phyloP scores from a whole-genome alignment of 1,140 invertebrate genomes.

The Atta colombica region DNA sequence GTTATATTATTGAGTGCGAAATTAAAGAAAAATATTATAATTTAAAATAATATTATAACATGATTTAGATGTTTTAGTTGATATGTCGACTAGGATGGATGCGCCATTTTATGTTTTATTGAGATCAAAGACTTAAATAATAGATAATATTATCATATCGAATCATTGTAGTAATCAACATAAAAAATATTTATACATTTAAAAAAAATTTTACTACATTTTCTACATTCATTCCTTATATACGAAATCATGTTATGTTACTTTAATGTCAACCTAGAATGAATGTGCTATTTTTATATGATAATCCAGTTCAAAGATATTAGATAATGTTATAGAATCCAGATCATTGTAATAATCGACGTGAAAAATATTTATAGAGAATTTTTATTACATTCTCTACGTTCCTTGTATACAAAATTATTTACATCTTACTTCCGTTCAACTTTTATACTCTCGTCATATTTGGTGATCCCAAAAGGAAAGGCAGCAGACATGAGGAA shows the following conservation, averaged over 20 bases:
- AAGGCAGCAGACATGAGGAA: slow-evolving; percentile 38
- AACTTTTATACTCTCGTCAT: slow-evolving; percentile 46
- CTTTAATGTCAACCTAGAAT: too few species aligned
- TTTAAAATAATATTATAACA: too few species aligned
- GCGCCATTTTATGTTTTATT: background rate
- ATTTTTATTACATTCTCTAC: background rate
- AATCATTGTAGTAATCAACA: too few species aligned
- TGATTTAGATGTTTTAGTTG: too few species aligned
- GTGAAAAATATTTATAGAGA: background rate
- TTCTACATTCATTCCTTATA: too few species aligned
- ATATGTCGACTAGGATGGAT: background rate
- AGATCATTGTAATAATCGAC: background rate
- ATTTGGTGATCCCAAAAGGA: slow-evolving; percentile 38
- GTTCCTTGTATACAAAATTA: background rate
- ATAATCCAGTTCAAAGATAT: background rate
- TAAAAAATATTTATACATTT: too few species aligned
- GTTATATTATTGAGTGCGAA: too few species aligned
- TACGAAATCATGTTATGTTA: too few species aligned
- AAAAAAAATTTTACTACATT: too few species aligned
- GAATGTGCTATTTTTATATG: background rate
- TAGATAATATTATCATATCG: too few species aligned
- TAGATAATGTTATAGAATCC: background rate
- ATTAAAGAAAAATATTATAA: too few species aligned
- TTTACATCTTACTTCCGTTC: slow-evolving; percentile 33
- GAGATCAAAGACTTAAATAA: background rate